Evolutionary conservation across 2,113 vertebrate genomes (phyloP), one percentile per base, ranked within the genome.

Genomic region (Cryptotis parvus): DNA sequence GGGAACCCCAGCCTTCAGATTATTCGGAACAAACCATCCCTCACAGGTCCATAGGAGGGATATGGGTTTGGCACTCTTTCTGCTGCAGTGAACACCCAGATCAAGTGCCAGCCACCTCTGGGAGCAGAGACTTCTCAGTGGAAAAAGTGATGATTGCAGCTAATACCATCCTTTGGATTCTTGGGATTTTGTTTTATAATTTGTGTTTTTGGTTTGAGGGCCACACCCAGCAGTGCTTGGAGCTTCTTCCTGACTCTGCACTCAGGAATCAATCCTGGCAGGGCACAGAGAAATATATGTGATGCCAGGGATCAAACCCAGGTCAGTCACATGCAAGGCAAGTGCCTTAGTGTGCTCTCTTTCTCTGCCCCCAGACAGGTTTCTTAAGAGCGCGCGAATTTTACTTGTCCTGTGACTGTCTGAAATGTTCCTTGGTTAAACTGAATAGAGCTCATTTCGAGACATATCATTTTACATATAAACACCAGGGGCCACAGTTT

Each of bases 401-500:
- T 73, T 9, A 11, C 33, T 55, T 37, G n/a, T 84, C 72, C 90
- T 61, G 2, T 15, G 33, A 41, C 37, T 58, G 16, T 77, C 43
- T 74, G 66, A 72, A 37, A 12, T 78, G 3, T 33, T 86, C 68
- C 35, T 86, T 52, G 22, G 26, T 45, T 77, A 74, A 63, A 5
- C 4, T 65, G 43, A 90, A 52, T 39, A 43, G 55, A 75, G n/a
- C 24, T 84, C 10, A 63, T 49, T 84, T 39, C 78, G 65, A 22
- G 22, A 87, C 55, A n/a, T 58, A 1, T 49, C 70, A 37, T 43
- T 33, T 15, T 66, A 58, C 31, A 6, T 80, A 4, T n/a, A 55
- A 74, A 45, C 49, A 88, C 58, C 68, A 55, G 45, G 22, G 92
- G 61, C 70, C 75, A n/a, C 11, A 39, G 22, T 35, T 86, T 88